Percentiles rank a stretch among this genome's conserved stretches.
phyloP scores from a whole-genome alignment of 2,113 vertebrate species.

The Muscicapa adusta region DNA sequence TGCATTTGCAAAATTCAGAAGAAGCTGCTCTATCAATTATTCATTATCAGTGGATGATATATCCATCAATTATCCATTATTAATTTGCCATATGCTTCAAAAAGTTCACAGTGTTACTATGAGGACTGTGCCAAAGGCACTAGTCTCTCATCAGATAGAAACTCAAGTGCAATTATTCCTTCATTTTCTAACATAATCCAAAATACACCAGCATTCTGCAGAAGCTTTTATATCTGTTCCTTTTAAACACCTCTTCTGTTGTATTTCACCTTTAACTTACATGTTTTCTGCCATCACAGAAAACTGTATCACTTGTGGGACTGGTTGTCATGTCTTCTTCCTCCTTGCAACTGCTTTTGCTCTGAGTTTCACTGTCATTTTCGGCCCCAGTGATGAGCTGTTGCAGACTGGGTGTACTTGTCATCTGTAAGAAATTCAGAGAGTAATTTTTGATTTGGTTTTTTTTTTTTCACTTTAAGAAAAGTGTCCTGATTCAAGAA shows the following conservation, averaged over 20 bases:
- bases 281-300: constrained; percentile 57
- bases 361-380: constrained; percentile 6
- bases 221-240: neutral
- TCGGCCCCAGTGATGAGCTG: constrained; percentile 65
- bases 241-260: neutral
- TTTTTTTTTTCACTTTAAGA: neutral
- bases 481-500: neutral
- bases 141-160: neutral
- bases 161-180: neutral
- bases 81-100: neutral
- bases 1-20: neutral
- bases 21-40: neutral
- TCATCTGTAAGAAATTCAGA: constrained; percentile 66
- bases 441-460: neutral
- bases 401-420: constrained; percentile 73
- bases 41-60: neutral
- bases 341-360: constrained; percentile 3
- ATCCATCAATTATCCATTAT: neutral
- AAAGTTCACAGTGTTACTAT: neutral
- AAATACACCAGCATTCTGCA: neutral
- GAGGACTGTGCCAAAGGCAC: neutral
- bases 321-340: neutral
- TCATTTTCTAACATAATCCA: neutral
- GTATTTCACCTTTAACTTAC: constrained; percentile 48
- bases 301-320: neutral